phyloP scores from a whole-genome alignment of 2,797 vertebrate genomes.

The Margarornis squamiger region DNA sequence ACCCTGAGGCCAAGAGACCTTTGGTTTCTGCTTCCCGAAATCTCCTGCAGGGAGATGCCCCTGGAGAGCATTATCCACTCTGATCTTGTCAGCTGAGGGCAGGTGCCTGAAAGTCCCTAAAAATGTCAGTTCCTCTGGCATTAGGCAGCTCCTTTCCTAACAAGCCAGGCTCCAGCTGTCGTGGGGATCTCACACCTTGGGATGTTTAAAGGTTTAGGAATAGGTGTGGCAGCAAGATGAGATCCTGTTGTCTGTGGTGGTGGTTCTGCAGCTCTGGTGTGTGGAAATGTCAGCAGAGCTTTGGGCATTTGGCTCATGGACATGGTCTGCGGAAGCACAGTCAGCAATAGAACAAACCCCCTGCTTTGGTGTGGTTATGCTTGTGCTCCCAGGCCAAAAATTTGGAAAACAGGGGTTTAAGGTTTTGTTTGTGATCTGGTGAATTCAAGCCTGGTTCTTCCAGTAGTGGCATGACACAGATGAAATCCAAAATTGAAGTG shows the following conservation, averaged over 20 bases:
- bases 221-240: not conserved
- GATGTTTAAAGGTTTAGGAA: not conserved
- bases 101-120: not conserved
- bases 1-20: not conserved
- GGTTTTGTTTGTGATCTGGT: not conserved
- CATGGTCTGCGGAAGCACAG: fast-evolving
- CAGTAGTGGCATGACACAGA: fast-evolving
- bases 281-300: not conserved
- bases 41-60: not conserved
- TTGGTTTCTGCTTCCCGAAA: not conserved
- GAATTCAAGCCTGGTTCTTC: not conserved
- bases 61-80: fast-evolving
- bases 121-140: not conserved
- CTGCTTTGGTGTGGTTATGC: not conserved
- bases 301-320: not conserved
- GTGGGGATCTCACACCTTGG: fast-evolving
- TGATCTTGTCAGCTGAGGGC: not conserved
- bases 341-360: not conserved
- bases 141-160: not conserved
- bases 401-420: not conserved
- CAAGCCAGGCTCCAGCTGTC: not conserved
- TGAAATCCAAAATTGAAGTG: not conserved
- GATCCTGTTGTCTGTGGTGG: fast-evolving
- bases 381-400: not conserved
- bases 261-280: fast-evolving